Evolutionary conservation across 1,140 invertebrate genomes (phyloP).

Genomic region (Listronotus bonariensis): DNA sequence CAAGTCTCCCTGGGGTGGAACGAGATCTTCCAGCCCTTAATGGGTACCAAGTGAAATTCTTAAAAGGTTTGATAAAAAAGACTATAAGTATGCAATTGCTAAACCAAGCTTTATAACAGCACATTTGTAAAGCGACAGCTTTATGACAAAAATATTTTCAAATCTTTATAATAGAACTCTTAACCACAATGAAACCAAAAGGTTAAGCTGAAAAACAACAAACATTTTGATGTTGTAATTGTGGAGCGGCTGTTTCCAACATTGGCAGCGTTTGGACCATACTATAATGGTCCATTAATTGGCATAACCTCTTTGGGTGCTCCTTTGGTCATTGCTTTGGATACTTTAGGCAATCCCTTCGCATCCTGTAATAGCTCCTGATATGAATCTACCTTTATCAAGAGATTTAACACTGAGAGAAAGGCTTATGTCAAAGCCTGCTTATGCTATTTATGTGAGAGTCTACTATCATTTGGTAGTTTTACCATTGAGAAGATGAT

Average conservation of each 20-base stretch:
- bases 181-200: constrained; percentile 40
- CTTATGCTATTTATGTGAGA: constrained; percentile 33
- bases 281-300: constrained; percentile 50
- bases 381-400: constrained; percentile 47
- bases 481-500: constrained; percentile 46
- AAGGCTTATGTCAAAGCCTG: constrained; percentile 46
- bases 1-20: too few species aligned
- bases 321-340: constrained; percentile 27
- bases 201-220: constrained; percentile 42
- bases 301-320: constrained; percentile 38
- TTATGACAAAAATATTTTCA: constrained; percentile 19
- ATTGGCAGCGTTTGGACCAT: constrained; percentile 44
- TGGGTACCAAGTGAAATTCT: constrained; percentile 20
- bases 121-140: constrained; percentile 32
- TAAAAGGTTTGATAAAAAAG: constrained; percentile 2
- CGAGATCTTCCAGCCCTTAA: constrained; percentile 24
- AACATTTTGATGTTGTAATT: constrained; percentile 52
- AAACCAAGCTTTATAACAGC: constrained; percentile 30
- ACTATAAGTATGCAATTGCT: constrained; percentile 9
- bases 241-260: constrained; percentile 46
- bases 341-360: constrained; percentile 47
- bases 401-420: constrained; percentile 54
- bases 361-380: constrained; percentile 58
- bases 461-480: constrained; percentile 25
- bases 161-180: constrained; percentile 23